Percentiles rank a stretch among this genome's conserved stretches.
Conservation (phyloP, 1,140 invertebrate species). For the Habropoda laboriosa region DNA sequence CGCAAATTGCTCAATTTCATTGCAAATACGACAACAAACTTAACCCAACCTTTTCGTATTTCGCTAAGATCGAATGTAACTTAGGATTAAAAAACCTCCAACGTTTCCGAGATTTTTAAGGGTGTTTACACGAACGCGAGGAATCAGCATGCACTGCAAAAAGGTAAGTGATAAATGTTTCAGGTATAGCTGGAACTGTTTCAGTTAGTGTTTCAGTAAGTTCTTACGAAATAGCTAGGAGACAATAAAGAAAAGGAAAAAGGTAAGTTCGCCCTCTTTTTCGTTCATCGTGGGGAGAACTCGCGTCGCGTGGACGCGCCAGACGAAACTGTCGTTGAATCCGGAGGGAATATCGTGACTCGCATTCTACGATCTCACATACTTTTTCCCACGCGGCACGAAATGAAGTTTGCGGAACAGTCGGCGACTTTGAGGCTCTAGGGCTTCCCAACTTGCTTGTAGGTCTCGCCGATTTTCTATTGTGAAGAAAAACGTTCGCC, state of each 20-base stretch:
- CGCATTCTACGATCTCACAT: constrained; percentile 48
- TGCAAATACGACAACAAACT: no score
- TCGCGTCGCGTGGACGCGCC: constrained; percentile 8
- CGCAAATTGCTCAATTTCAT: no score
- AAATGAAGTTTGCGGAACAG: constrained; percentile 49
- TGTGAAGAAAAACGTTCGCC: constrained; percentile 21
- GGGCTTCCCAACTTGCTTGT: constrained; percentile 26
- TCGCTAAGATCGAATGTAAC: no score
- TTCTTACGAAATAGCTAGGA: neutral
- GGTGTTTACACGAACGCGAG: neutral
- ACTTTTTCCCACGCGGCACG: constrained; percentile 44
- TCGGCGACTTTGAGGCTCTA: constrained; percentile 34
- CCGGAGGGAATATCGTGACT: constrained; percentile 46
- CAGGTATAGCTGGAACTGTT: neutral
- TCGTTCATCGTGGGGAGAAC: constrained; percentile 11
- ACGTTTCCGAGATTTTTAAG: neutral
- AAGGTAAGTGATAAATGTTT: neutral
- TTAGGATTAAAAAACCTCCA: neutral
- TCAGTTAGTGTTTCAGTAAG: constrained; percentile 19
- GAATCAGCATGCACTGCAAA: neutral
- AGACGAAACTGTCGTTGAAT: constrained; percentile 46
- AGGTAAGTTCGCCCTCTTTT: neutral
- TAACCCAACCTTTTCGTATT: no score
- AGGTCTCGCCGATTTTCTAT: constrained; percentile 28
- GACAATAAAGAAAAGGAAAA: constrained; percentile 21